phyloP scores from a whole-genome alignment of 2,113 vertebrate species.

The Amia ocellicauda region DNA sequence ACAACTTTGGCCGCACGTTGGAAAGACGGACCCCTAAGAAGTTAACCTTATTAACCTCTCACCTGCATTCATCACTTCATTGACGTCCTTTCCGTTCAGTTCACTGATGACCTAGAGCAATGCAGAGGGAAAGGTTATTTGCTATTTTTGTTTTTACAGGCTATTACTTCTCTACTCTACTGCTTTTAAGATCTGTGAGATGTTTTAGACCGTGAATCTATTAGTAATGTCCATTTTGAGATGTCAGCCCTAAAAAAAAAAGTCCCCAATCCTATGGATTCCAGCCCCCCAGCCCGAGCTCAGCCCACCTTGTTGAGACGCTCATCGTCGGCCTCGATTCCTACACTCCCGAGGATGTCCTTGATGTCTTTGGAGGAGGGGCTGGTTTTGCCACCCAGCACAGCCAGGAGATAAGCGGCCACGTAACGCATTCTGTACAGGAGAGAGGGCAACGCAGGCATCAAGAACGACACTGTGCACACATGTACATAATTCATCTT shows the following conservation, averaged over 20 bases:
- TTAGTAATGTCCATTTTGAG: too few relatives aligned
- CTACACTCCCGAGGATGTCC: conserved; percentile 70
- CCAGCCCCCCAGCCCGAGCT: too few relatives aligned
- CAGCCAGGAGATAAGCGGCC: conserved; percentile 79
- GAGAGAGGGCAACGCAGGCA: background rate
- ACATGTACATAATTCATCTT: too few relatives aligned
- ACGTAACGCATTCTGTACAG: conserved; percentile 78
- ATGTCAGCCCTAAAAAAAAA: too few relatives aligned
- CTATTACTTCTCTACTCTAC: too few relatives aligned
- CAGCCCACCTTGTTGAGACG: conserved; percentile 64
- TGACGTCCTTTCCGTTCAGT: conserved; percentile 65
- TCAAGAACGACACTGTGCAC: too few relatives aligned
- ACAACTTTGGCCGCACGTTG: too few relatives aligned
- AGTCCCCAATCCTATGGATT: too few relatives aligned
- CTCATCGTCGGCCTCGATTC: conserved; percentile 74
- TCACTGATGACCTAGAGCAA: conserved; percentile 65
- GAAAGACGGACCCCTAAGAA: too few relatives aligned
- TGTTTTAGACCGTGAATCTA: too few relatives aligned
- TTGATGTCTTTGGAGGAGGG: conserved; percentile 74
- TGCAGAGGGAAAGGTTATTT: conserved; percentile 1
- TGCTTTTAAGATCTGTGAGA: too few relatives aligned
- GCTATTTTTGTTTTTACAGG: background rate
- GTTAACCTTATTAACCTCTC: too few relatives aligned
- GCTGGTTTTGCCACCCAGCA: conserved; percentile 71
- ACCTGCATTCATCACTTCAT: conserved; percentile 62